These are phyloP conservation scores for Rotaria sp. DNA, from an alignment of 2,888 invertebrate genomes.

Conservation along the genomic window DNA sequence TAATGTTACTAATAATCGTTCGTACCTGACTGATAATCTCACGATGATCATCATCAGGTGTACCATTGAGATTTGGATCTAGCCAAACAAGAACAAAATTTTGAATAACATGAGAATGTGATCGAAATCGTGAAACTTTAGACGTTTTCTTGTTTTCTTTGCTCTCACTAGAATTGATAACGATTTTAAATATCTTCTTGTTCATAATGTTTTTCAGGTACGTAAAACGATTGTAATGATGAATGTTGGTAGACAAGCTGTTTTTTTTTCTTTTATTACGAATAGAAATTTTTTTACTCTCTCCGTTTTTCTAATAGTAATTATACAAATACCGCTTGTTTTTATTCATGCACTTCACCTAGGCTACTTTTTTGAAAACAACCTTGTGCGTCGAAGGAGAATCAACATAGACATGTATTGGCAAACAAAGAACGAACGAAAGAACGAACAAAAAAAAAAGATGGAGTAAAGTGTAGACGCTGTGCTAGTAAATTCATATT, in stretches of 20 bases:
- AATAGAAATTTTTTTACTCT: neutral
- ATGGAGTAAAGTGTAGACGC: neutral
- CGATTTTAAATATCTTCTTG: neutral
- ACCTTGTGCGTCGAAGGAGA: neutral
- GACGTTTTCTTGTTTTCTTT: neutral
- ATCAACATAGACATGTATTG: neutral
- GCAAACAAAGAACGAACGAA: neutral
- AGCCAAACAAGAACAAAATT: constrained; percentile 20
- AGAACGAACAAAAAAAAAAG: neutral
- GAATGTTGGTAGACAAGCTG: neutral
- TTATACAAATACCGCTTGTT: too few relatives aligned
- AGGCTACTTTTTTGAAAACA: neutral
- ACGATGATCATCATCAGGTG: neutral
- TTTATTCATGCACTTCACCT: too few relatives aligned
- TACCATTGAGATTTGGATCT: neutral
- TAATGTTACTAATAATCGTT: neutral
- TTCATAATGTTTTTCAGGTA: neutral
- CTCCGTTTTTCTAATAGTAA: neutral
- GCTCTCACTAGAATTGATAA: neutral
- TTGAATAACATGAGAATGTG: neutral
- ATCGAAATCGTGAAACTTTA: neutral
- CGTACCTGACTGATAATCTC: neutral
- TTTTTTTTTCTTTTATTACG: neutral
- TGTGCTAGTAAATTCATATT: neutral
- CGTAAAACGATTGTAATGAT: neutral